A percentile compares a stretch with the other conserved stretches of the same genome.
These are phyloP conservation scores for Meloidogyne hapla DNA, from an alignment of 1,140 invertebrate species.

Conservation along the genomic window DNA sequence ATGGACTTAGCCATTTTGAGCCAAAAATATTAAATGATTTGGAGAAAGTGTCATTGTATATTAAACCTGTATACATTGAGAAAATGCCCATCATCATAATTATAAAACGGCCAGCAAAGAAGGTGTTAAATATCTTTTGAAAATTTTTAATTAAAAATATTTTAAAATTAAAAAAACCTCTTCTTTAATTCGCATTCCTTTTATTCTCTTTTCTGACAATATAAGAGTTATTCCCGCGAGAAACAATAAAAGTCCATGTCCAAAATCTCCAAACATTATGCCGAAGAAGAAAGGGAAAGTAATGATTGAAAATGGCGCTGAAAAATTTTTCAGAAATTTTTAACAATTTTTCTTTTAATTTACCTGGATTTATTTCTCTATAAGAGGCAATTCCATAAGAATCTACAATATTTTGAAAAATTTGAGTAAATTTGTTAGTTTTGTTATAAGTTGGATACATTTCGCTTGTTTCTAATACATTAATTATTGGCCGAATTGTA, in stretches of 20 bases:
- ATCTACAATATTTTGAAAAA: slow-evolving; percentile 69
- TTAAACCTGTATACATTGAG: slow-evolving; percentile 89
- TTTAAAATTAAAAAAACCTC: slow-evolving; percentile 64
- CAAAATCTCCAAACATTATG: slow-evolving; percentile 88
- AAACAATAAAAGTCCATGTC: slow-evolving; percentile 79
- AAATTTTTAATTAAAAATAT: background rate
- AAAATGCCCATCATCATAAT: slow-evolving; percentile 95
- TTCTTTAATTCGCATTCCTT: slow-evolving; percentile 72
- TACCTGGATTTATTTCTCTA: slow-evolving; percentile 67
- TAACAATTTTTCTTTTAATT: background rate
- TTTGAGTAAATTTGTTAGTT: slow-evolving; percentile 68
- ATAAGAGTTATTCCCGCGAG: slow-evolving; percentile 77
- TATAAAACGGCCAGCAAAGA: slow-evolving; percentile 95
- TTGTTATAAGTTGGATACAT: slow-evolving; percentile 67
- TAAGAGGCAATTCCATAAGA: slow-evolving; percentile 68
- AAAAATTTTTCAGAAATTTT: no score
- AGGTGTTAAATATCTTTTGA: slow-evolving; percentile 85
- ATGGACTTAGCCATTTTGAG: slow-evolving; percentile 75
- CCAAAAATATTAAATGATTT: slow-evolving; percentile 93
- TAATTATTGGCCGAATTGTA: slow-evolving; percentile 67
- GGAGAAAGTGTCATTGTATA: slow-evolving; percentile 96
- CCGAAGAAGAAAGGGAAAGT: slow-evolving; percentile 90
- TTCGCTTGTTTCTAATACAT: slow-evolving; percentile 64
- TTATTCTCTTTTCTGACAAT: slow-evolving; percentile 75
- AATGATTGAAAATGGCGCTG: slow-evolving; percentile 82